Evolutionary conservation across 2,888 invertebrate genomes (phyloP).

Genomic region (Zhengitettix transpicula): DNA sequence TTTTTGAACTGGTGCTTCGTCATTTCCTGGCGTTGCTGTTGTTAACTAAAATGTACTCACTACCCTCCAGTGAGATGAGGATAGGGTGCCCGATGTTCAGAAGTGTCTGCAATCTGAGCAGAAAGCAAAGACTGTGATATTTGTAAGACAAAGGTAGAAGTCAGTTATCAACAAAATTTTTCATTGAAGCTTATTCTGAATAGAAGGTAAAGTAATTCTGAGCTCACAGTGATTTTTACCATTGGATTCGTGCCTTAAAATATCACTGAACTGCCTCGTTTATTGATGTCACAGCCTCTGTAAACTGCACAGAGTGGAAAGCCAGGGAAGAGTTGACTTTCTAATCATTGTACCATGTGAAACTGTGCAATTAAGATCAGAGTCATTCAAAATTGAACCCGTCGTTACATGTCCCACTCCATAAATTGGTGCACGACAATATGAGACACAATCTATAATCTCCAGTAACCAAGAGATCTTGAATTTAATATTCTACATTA

Average conservation of each 20-base stretch:
- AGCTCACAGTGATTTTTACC: conserved; percentile 4
- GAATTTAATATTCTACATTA: too few species aligned
- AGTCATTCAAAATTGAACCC: too few species aligned
- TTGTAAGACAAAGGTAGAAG: conserved; percentile 1
- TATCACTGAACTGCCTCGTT: conserved; percentile 11
- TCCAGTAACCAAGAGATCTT: too few species aligned
- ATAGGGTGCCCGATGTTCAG: too few species aligned
- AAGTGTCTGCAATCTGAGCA: neutral
- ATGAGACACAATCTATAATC: too few species aligned
- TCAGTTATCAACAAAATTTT: conserved; percentile 1
- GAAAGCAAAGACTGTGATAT: conserved; percentile 4
- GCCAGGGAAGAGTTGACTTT: too few species aligned
- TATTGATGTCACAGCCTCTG: conserved; percentile 4
- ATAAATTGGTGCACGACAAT: too few species aligned
- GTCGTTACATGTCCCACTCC: too few species aligned
- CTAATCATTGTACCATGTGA: too few species aligned
- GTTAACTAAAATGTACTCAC: neutral
- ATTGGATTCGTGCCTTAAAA: conserved; percentile 15
- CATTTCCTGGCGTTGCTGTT: neutral
- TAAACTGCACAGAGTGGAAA: conserved; percentile 1
- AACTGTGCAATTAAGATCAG: too few species aligned
- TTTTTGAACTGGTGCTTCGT: neutral
- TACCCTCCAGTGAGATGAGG: too few species aligned
- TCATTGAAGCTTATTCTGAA: neutral
- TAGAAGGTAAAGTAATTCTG: neutral